Evolutionary conservation across 1,140 invertebrate genomes (phyloP), one percentile per base, ranked within the genome.

Genomic region (Drosophila kepulauana): DNA sequence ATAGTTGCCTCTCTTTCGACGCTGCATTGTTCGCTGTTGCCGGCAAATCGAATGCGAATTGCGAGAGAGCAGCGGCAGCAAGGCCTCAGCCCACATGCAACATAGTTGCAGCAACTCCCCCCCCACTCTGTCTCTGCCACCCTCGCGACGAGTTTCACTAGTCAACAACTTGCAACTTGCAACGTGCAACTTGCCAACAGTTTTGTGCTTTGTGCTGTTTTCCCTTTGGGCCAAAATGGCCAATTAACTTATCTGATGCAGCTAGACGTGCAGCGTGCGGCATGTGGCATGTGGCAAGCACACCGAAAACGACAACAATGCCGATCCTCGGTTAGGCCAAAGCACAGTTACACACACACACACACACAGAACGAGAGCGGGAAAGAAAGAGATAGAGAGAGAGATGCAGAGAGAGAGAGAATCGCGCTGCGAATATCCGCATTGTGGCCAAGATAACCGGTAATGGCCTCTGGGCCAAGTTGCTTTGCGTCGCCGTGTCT

Each of bases 201-300:
- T 48, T 51, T 46, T 68, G 59, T 46, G 70, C 54, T 51, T 46
- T 68, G 59, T 46, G 70, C 54, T 30, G 58, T 64, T 86, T 88
- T 88, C 82, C 82, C 84, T 87, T 87, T 88, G 79, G 82, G 82
- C 82, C 80, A 88, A 88, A 88, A 81, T 73, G 82, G 82, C 84
- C 82, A 87, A 87, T 87, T 88, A 87, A 82, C 84, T 79, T 88
- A 87, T 88, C 84, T 88, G 79, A 87, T 87, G 76, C 51, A 64
- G 67, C 69, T 57, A 58, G 41, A n/a, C 6, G 61, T 16, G 30
- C 7, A 13, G 35, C 48, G 6, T 20, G 20, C 20, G 16, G 16
- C 16, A 20, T 33, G 62, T 7, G 38, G 51, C 38, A 56, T 33
- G 63, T 45, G 35, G 63, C 62, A 51, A 62, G 49, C 54, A n/a